Evolutionary conservation across 2,797 vertebrate species (phyloP).

Genomic region (Takifugu rubripes): DNA sequence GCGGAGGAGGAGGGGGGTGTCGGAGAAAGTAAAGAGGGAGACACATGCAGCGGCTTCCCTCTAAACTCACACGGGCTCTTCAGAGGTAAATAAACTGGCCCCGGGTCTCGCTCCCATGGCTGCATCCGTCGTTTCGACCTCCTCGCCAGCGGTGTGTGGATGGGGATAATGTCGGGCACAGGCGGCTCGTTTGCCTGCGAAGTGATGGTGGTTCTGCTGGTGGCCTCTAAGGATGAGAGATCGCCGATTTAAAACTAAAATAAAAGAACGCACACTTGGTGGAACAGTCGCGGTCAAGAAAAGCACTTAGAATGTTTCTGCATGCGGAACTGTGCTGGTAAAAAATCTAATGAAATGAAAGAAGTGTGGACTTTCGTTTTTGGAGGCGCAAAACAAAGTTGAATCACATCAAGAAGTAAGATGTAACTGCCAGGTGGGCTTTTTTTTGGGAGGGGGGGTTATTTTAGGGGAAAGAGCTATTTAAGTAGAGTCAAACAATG

Average conservation of each 20-base stretch:
- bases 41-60: constrained; percentile 69
- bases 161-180: constrained; percentile 72
- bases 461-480: too few species aligned
- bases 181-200: constrained; percentile 64
- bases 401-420: neutral
- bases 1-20: constrained; percentile 76
- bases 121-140: constrained; percentile 71
- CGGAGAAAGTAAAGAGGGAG: constrained; percentile 72
- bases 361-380: constrained; percentile 9
- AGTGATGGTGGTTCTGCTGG: constrained; percentile 66
- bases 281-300: constrained; percentile 8
- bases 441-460: too few species aligned
- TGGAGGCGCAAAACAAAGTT: constrained; percentile 13
- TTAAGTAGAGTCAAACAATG: too few species aligned
- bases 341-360: neutral
- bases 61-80: constrained; percentile 69
- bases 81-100: constrained; percentile 59
- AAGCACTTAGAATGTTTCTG: neutral
- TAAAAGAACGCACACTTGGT: constrained; percentile 33
- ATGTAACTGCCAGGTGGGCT: neutral
- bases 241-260: constrained; percentile 31
- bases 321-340: too few species aligned
- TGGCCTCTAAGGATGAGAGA: constrained; percentile 49
- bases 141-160: constrained; percentile 67
- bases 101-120: constrained; percentile 56